These are phyloP conservation scores for Marmota monax DNA, from an alignment of 2,113 vertebrate genomes.

Conservation along the genomic window DNA sequence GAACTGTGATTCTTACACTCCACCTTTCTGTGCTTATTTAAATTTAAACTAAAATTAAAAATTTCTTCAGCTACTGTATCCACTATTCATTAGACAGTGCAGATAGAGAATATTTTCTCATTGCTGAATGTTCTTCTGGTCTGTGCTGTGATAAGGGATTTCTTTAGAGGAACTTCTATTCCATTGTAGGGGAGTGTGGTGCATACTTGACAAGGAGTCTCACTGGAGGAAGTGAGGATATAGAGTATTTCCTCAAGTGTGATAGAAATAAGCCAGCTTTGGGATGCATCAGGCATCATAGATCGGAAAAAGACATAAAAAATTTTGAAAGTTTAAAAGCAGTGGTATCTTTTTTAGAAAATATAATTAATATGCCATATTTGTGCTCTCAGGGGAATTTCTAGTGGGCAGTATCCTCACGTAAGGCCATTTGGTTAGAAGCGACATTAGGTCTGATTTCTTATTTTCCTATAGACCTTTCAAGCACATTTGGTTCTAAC, in stretches of 20 bases:
- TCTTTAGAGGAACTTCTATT: neutral
- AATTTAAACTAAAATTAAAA: neutral
- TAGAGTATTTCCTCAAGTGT: neutral
- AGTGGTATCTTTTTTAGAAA: neutral
- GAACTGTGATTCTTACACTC: neutral
- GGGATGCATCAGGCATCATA: neutral
- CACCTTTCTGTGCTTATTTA: neutral
- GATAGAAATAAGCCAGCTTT: neutral
- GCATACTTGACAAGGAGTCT: neutral
- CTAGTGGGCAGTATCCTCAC: neutral
- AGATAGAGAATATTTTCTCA: neutral
- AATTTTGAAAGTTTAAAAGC: neutral
- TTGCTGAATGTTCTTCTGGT: neutral
- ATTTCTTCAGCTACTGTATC: neutral
- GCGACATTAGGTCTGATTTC: neutral
- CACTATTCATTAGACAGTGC: neutral
- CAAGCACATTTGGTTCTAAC: neutral
- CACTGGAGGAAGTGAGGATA: neutral
- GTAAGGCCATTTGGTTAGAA: neutral
- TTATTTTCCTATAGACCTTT: neutral
- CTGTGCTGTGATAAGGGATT: neutral
- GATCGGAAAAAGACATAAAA: neutral
- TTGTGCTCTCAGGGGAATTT: neutral
- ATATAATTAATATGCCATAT: neutral
- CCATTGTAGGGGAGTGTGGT: fast-evolving